A percentile compares a stretch with the other conserved stretches of the same genome.
These are phyloP conservation scores for Rallus limicola DNA, from an alignment of 2,113 vertebrate species.

Conservation along the genomic window DNA sequence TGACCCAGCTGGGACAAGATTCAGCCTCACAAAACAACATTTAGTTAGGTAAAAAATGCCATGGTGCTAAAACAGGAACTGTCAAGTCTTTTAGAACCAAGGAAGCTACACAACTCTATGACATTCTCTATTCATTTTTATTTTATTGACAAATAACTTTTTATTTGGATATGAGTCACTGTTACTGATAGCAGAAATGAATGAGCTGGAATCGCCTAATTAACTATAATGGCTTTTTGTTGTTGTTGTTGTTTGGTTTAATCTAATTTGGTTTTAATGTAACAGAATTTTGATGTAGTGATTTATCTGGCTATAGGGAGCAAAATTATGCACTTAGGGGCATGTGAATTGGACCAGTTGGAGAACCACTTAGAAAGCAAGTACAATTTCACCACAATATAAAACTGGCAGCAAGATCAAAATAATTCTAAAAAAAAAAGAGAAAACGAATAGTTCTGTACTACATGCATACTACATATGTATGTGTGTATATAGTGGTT, in stretches of 20 bases:
- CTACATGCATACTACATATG: background rate
- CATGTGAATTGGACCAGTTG: background rate
- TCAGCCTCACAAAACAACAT: background rate
- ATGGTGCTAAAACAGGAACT: background rate
- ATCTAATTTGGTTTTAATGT: background rate
- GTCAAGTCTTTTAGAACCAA: background rate
- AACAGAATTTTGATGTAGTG: background rate
- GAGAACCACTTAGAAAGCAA: background rate
- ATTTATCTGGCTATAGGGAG: background rate
- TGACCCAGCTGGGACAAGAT: background rate
- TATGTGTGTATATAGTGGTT: rapidly evolving
- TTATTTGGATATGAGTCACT: background rate
- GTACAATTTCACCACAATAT: background rate
- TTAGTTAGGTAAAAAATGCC: background rate
- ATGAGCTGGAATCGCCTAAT: background rate
- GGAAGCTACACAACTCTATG: background rate
- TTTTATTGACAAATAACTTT: background rate
- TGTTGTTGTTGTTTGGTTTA: background rate
- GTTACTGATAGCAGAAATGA: background rate
- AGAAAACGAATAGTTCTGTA: rapidly evolving
- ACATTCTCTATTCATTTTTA: background rate
- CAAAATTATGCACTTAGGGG: background rate
- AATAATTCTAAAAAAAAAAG: background rate
- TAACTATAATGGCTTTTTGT: background rate
- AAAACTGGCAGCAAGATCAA: background rate